phyloP scores from a whole-genome alignment of 2,888 invertebrate species.

The Pasiphila rectangulata region DNA sequence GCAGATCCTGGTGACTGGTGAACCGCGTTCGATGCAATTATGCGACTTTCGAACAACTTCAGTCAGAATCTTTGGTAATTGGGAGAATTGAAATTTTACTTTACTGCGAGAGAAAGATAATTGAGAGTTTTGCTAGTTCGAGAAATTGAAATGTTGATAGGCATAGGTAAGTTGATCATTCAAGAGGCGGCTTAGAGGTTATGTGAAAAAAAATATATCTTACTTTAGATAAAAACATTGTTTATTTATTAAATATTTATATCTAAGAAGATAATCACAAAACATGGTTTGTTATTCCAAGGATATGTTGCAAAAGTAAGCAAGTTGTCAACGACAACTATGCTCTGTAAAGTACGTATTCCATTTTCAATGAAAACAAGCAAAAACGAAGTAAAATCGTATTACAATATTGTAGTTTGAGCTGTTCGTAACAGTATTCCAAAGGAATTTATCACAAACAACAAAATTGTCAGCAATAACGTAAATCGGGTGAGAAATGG shows the following conservation, averaged over 20 bases:
- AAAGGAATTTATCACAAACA: not conserved
- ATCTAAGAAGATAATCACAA: too few species aligned
- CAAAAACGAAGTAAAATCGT: not conserved
- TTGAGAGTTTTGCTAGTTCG: not conserved
- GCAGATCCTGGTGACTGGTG: constrained; percentile 30
- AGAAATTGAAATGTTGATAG: not conserved
- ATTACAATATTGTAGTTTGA: not conserved
- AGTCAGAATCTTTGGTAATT: not conserved
- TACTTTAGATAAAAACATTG: too few species aligned
- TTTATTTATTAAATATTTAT: too few species aligned
- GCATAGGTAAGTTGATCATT: too few species aligned
- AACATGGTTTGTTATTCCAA: too few species aligned
- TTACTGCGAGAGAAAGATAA: too few species aligned
- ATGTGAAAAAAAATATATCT: too few species aligned
- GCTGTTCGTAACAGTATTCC: not conserved
- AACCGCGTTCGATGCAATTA: constrained; percentile 18
- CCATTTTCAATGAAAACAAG: too few species aligned
- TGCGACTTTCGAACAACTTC: constrained; percentile 10
- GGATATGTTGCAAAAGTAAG: too few species aligned
- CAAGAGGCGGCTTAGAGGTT: too few species aligned
- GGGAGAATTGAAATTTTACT: not conserved
- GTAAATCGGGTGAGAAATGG: constrained; percentile 2
- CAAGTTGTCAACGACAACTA: too few species aligned
- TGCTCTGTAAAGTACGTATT: too few species aligned
- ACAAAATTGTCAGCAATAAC: not conserved